Evolutionary conservation across 2,888 invertebrate species (phyloP), one percentile per base, ranked within the genome.

Genomic region (Pseudococcus longispinus): DNA sequence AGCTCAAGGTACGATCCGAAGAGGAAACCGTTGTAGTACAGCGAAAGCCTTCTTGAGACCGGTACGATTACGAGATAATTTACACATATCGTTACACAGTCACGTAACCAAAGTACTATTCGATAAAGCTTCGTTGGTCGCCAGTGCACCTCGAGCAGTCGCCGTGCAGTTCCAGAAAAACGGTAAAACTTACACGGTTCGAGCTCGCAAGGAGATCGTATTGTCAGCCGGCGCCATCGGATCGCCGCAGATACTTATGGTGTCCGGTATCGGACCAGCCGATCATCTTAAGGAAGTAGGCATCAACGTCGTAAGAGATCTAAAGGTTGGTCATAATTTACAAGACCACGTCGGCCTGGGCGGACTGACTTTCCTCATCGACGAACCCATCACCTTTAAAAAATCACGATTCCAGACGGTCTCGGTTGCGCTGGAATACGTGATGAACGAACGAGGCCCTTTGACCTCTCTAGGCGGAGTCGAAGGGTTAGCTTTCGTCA

Each of bases 311-410:
- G 23, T 87, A 2, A 93, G 94, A 1, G 94, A 96, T 90, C 90
- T 96, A 0, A 94, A 95, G 89, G 90, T 90, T 37, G 96, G 96
- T 1, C 93, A 95, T 89, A 96, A 97, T 90, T 91, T 97, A 83
- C 97, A 97, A 90, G 97, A 97, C 90, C 97, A 97, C 90, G 95
- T 97, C 0, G 96, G 96, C 0, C 91, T 96, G 1, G 96, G 96
- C 1, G 96, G 96, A 0, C 91, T 96, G 1, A 96, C 96, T 3
- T 97, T 96, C 90, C 91, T 96, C 1, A 92, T 97, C 0, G 94
- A 96, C 90, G 94, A 95, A 74, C 95, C 96, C 0, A 92, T 96
- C 1, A 95, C 95, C 0, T 94, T 96, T 88, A 95, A 94, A 85
- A 95, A 94, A 89, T 93, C 93, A 83, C 93, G 96, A 82, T 96